Base-by-base conservation (phyloP, 2,113 vertebrate genomes). In the Verasper variegatus region DNA sequence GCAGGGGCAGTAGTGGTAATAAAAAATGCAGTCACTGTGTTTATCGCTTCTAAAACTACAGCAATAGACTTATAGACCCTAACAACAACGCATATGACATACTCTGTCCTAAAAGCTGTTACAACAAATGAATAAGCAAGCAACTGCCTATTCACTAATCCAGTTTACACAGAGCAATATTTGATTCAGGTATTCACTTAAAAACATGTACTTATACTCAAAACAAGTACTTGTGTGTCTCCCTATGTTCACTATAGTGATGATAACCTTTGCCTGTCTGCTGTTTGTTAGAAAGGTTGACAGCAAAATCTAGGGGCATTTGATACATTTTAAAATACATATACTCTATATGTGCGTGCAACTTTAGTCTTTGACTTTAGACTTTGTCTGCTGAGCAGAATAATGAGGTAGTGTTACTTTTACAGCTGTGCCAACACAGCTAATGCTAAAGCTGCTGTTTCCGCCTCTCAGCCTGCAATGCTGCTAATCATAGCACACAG, bases 351-450 rank as follows among this genome's bases (percentile, higher is more conserved):
- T 15, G 12, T 15, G 18, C 12, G 21, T 47, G 18, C 27, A 57
- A 54, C 67, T 61, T 71, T 54, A n/a, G n/a, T n/a, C n/a, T n/a
- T n/a, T n/a, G n/a, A n/a, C n/a, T n/a, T n/a, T n/a, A n/a, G n/a
- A n/a, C n/a, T n/a, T n/a, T n/a, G n/a, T n/a, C n/a, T 24, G 23
- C 23, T 31, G 76, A 73, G 65, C 74, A 66, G 80, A 14, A 0
- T 24, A 73, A 77, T 13, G 89, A 88, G 86, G 87, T 89, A 86
- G 81, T 5, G 88, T 92, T 91, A 89, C 91, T 91, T 91, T 89
- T 90, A 85, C 91, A 93, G 91, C 93, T 93, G 92, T 88, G 89
- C 80, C 93, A 93, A 93, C 88, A 90, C 61, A 80, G 85, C 85
- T 92, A 91, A 91, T 91, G 82, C 91, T 83, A 56, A 81, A 68